Base-by-base conservation (phyloP, 2,888 invertebrate species). In the Leptopilina drosophilae region DNA sequence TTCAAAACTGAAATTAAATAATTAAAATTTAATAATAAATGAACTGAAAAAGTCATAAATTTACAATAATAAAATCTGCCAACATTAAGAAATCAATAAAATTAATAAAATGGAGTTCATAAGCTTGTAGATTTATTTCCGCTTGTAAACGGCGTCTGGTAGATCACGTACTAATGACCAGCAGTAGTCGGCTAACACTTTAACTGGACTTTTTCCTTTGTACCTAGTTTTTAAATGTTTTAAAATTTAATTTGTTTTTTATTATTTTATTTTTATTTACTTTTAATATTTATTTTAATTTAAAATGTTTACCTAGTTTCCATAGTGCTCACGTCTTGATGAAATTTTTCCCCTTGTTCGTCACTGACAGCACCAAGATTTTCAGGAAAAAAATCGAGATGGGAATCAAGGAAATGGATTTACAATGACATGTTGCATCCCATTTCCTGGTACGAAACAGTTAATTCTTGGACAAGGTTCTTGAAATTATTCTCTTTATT, bases 331-430 rank as follows among this genome's bases (percentile, higher is more conserved):
- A 20, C 20, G 20, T 20, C 20, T 20, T 20, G 20, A 20, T 20
- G 20, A 20, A 20, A 20, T 20, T 1, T 20, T 20, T 20, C 20
- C 20, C 20, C 20, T 20, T 20, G 20, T 20, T 20, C 20, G 20
- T 59, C 59, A n/a, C 84, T 86, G 56, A 83, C 83, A 8, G 82
- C 85, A 64, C 85, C 85, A 80, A 76, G 20, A 20, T 20, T 20
- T 20, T 20, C 20, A 20, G 20, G 20, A 20, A 20, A 20, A 20
- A 20, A 20, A 65, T 87, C 85, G 59, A 59, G 59, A 59, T 14
- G 59, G 15, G 59, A 83, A 85, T 87, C 83, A 40, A 89, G 79
- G 81, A 88, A 85, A 83, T 89, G 86, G 8, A 89, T 59, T 85
- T 88, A 88, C 40, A 84, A 59, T 14, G 78, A 81, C 81, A 82